Evolutionary conservation across 2,113 vertebrate genomes (phyloP).

Genomic region (Bambusicola thoracicus): DNA sequence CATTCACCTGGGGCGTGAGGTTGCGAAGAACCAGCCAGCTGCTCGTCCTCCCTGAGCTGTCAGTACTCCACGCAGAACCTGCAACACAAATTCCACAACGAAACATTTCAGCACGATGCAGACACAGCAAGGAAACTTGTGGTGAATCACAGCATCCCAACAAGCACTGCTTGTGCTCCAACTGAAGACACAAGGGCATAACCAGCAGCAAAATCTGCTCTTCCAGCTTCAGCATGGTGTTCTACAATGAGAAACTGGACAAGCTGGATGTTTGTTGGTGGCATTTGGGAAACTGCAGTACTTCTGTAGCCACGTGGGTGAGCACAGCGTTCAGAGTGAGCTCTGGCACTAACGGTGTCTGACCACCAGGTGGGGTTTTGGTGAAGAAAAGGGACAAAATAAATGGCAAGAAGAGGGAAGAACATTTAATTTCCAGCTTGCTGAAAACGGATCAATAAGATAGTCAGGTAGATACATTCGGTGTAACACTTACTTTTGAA

Average conservation of each 20-base stretch:
- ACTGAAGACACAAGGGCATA: not conserved
- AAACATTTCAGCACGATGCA: not conserved
- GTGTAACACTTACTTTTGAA: not conserved
- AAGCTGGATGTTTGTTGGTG: not conserved
- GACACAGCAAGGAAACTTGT: not conserved
- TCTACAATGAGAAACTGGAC: not conserved
- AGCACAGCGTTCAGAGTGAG: not conserved
- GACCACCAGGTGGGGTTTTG: not conserved
- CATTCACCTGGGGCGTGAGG: conserved; percentile 93
- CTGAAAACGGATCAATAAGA: not conserved
- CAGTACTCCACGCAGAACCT: conserved; percentile 97
- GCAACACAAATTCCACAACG: conserved; percentile 1
- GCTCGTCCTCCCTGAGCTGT: conserved; percentile 94
- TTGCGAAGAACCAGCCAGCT: conserved; percentile 99
- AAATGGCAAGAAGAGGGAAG: not conserved
- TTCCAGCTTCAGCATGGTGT: not conserved
- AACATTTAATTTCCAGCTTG: not conserved
- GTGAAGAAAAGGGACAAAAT: not conserved
- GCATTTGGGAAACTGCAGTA: not conserved
- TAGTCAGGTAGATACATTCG: not conserved
- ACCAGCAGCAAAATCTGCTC: not conserved
- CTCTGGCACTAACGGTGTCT: not conserved
- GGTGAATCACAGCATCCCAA: not conserved
- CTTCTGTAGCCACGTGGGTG: not conserved
- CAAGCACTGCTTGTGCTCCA: not conserved